Evolutionary conservation across 37 sponge, comb jelly and placozoan genomes (phyloP).

Genomic region (Bolinopsis microptera): DNA sequence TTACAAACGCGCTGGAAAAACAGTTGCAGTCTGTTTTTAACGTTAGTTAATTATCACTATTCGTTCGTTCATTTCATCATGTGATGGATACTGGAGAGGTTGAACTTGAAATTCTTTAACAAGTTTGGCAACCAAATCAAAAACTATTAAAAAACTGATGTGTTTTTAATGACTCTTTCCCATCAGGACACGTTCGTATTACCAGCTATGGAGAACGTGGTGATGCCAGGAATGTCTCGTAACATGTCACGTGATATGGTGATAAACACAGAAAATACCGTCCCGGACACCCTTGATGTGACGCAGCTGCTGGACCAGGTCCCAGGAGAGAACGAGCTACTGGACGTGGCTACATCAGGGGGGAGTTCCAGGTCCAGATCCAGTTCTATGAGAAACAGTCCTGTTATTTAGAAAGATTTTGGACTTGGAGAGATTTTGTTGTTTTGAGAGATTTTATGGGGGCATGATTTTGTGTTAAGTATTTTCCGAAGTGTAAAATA

Average conservation of each 20-base stretch:
- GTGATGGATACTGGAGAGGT: too few relatives aligned
- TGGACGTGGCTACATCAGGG: neutral
- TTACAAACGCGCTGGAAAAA: slow-evolving; percentile 35
- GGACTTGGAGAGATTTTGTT: too few relatives aligned
- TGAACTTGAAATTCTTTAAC: too few relatives aligned
- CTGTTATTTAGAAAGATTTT: neutral
- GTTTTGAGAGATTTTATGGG: too few relatives aligned
- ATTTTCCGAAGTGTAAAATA: too few relatives aligned
- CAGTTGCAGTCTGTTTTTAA: slow-evolving; percentile 25
- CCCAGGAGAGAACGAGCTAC: neutral
- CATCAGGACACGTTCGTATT: slow-evolving; percentile 54
- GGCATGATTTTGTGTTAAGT: too few relatives aligned
- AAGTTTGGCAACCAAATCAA: too few relatives aligned
- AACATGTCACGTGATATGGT: neutral
- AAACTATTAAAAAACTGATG: too few relatives aligned
- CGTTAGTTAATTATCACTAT: neutral
- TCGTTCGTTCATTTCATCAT: too few relatives aligned
- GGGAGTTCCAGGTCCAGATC: neutral
- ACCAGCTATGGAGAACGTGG: slow-evolving; percentile 64
- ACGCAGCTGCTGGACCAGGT: neutral
- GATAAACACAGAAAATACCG: neutral
- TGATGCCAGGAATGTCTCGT: slow-evolving; percentile 44
- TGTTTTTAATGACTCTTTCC: too few relatives aligned
- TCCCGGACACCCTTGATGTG: neutral
- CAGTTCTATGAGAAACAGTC: neutral